These are phyloP conservation scores for Limonius californicus DNA, from an alignment of 1,140 invertebrate genomes.

Conservation along the genomic window DNA sequence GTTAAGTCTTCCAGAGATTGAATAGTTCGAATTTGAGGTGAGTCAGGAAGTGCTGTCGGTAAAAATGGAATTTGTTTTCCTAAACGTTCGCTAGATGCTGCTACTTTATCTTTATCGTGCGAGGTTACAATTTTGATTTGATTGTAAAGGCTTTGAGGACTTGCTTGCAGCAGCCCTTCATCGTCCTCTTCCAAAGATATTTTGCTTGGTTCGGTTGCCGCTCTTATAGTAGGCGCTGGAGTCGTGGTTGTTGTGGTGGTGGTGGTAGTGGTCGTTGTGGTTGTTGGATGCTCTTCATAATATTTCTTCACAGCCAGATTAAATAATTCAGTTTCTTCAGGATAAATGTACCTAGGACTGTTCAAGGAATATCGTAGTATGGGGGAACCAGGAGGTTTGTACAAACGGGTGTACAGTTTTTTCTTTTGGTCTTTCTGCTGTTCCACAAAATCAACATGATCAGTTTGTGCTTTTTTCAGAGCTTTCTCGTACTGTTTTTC, in stretches of 20 bases:
- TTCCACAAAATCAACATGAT: slow-evolving; percentile 59
- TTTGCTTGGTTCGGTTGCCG: slow-evolving; percentile 33
- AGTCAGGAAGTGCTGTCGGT: slow-evolving; percentile 34
- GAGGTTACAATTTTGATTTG: slow-evolving; percentile 51
- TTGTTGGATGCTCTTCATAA: slow-evolving; percentile 51
- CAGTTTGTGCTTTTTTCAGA: slow-evolving; percentile 60
- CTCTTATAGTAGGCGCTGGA: slow-evolving; percentile 43
- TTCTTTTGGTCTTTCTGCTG: slow-evolving; percentile 53
- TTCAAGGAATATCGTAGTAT: slow-evolving; percentile 27
- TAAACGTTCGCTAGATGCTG: slow-evolving; percentile 40
- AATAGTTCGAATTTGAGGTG: slow-evolving; percentile 33
- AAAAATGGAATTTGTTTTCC: slow-evolving; percentile 23
- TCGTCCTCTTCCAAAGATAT: slow-evolving; percentile 16
- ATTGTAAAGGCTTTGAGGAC: slow-evolving; percentile 47
- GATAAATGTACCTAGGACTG: slow-evolving; percentile 43
- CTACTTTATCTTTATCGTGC: slow-evolving; percentile 45
- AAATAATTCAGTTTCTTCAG: slow-evolving; percentile 48
- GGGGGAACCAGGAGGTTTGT: slow-evolving; percentile 35
- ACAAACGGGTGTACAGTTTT: slow-evolving; percentile 47
- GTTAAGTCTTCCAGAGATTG: slow-evolving; percentile 41
- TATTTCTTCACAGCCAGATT: slow-evolving; percentile 50
- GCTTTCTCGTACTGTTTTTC: slow-evolving; percentile 66
- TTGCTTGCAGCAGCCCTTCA: neutral
- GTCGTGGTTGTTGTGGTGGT: slow-evolving; percentile 43
- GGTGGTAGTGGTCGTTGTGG: slow-evolving; percentile 48